Evolutionary conservation across 2,797 vertebrate species (phyloP).

Genomic region (Typhlichthys subterraneus): DNA sequence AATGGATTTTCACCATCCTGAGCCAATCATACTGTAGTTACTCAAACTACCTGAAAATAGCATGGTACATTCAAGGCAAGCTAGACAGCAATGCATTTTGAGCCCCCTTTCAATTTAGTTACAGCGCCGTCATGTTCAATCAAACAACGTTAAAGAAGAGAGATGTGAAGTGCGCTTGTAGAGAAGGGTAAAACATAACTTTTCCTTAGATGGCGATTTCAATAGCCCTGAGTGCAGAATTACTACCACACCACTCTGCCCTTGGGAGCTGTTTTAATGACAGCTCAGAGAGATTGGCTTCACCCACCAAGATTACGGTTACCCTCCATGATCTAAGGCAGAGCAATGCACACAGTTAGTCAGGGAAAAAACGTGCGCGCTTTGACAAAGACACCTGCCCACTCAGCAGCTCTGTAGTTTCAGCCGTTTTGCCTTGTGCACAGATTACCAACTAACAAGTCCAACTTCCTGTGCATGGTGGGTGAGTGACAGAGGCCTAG

Average conservation of each 20-base stretch:
- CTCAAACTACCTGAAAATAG: conserved; percentile 54
- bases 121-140: conserved; percentile 73
- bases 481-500: conserved; percentile 74
- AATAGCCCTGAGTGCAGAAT: conserved; percentile 75
- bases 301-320: conserved; percentile 75
- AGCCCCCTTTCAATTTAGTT: conserved; percentile 71
- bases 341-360: conserved; percentile 76
- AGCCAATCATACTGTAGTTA: conserved; percentile 43
- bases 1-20: conserved; percentile 23
- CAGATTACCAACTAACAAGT: conserved; percentile 70
- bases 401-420: conserved; percentile 71
- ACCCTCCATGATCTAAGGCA: conserved; percentile 75
- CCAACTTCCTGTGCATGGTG: conserved; percentile 68
- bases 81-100: conserved; percentile 62
- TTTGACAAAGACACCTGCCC: conserved; percentile 76
- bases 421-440: conserved; percentile 63
- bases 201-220: conserved; percentile 73
- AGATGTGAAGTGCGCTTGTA: conserved; percentile 37
- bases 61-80: conserved; percentile 62
- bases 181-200: conserved; percentile 11
- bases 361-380: conserved; percentile 66
- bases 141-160: conserved; percentile 58
- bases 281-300: conserved; percentile 74
- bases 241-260: conserved; percentile 60
- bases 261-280: conserved; percentile 79